A percentile compares a stretch with the other conserved stretches of the same genome.
Conservation (phyloP, 2,113 vertebrate genomes). For the Copsychus sechellarum region DNA sequence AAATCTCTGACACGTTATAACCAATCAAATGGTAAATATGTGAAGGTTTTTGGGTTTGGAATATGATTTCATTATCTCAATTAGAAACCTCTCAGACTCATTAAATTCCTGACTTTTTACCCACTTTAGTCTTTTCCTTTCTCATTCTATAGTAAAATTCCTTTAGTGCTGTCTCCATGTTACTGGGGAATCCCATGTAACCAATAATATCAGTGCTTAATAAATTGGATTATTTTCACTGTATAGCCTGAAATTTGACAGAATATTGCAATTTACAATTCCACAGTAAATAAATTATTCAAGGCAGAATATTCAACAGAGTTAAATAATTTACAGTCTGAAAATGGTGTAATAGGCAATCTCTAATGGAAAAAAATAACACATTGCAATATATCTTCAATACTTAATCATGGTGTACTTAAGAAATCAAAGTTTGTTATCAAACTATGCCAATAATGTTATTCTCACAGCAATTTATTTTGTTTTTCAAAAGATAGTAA, state of each 20-base stretch:
- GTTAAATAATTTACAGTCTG: conserved; percentile 56
- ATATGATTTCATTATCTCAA: background rate
- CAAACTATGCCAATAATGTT: background rate
- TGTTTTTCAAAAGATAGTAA: background rate
- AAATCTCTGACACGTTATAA: background rate
- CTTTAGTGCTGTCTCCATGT: background rate
- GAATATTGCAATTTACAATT: conserved; percentile 53
- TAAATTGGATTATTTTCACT: conserved; percentile 4
- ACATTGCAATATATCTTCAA: background rate
- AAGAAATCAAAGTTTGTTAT: conserved; percentile 32
- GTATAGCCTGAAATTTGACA: conserved; percentile 7
- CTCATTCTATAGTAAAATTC: background rate
- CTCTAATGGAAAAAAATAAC: conserved; percentile 42
- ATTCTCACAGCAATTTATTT: background rate
- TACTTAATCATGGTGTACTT: conserved; percentile 20
- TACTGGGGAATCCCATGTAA: background rate
- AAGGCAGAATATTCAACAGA: conserved; percentile 21
- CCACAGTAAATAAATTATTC: conserved; percentile 54
- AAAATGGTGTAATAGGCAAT: conserved; percentile 38
- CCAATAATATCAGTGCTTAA: background rate
- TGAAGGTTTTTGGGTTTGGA: background rate
- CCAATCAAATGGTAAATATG: background rate
- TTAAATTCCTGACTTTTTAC: background rate
- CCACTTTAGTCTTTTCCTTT: background rate
- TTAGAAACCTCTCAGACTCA: background rate